Evolutionary conservation across 1,140 invertebrate genomes (phyloP).

Genomic region (Triops longicaudatus): DNA sequence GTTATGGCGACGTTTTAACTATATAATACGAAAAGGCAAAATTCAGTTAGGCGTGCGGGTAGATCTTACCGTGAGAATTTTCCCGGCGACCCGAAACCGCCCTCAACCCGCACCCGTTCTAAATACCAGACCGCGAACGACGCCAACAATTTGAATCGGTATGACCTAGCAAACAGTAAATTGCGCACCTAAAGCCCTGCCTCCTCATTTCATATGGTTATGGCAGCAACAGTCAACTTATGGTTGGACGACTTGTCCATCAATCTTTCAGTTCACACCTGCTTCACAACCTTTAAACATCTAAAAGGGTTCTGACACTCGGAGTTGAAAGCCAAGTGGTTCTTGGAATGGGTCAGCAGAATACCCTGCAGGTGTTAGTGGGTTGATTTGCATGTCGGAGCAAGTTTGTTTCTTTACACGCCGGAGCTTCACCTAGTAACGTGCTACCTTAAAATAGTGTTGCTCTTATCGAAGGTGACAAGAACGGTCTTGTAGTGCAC

Average conservation of each 20-base stretch:
- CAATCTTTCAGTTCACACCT: neutral
- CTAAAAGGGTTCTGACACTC: neutral
- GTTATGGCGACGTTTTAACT: too few relatives aligned
- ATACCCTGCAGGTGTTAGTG: slow-evolving; percentile 6
- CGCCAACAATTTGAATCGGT: neutral
- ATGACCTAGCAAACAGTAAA: neutral
- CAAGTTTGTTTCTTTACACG: neutral
- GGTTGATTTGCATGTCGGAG: neutral
- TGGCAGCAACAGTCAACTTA: neutral
- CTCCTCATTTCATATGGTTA: neutral
- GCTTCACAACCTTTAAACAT: neutral
- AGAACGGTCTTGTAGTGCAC: too few relatives aligned
- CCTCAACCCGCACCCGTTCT: neutral
- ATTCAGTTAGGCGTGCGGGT: too few relatives aligned
- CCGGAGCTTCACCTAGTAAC: too few relatives aligned
- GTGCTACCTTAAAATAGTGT: too few relatives aligned
- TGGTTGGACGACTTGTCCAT: neutral
- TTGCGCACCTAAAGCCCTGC: neutral
- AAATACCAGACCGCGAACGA: neutral
- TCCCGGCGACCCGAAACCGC: neutral
- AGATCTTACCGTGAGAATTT: too few relatives aligned
- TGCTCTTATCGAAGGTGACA: neutral
- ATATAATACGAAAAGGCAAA: too few relatives aligned
- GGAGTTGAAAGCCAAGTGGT: neutral
- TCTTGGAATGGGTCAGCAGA: neutral